Evolutionary conservation across 2,113 vertebrate species (phyloP), one percentile per base, ranked within the genome.

Genomic region (Platanista minor): DNA sequence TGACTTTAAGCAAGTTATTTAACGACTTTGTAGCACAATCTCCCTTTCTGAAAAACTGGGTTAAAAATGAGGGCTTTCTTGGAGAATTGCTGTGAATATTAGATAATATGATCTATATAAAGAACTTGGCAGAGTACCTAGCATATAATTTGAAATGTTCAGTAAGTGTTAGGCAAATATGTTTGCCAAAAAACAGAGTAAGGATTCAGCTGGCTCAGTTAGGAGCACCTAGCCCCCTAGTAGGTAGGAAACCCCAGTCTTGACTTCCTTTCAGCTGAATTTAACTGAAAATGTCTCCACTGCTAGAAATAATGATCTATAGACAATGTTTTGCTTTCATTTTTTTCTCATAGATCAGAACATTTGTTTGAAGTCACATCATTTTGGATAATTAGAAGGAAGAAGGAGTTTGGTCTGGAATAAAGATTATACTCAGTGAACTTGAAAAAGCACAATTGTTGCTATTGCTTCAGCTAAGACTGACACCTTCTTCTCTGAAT

Each of bases 201-300:
- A 61, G 12, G 14, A 39, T 52, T 46, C 61, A 46, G 23, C 14
- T 43, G 1, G 1, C 46, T 92, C 31, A 52, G n/a, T 57, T 4
- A 20, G 12, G 8, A 88, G 41, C 2, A 8, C 62, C 0, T 0
- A 6, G 7, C 15, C 29, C 29, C 10, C 14, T 5, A 15, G 14
- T 15, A 66, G 21, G 21, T 12, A 46, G 57, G 6, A 11, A 69
- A 39, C 12, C 29, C n/a, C 11, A 2, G 8, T 27, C 39, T 21
- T 39, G 54, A 31, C 20, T 39, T 71, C 86, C 57, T 81, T 83
- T n/a, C 18, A n/a, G 33, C 21, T 25, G 1, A 81, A 54, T 74
- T 83, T 82, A 43, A 86, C 17, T 75, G 17, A 20, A 81, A 54
- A 59, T 67, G 3, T 67, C 61, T 67, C 41, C 18, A 20, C 46